Evolutionary conservation across 2,113 vertebrate species (phyloP).

Genomic region (Dendrocopos noguchii): DNA sequence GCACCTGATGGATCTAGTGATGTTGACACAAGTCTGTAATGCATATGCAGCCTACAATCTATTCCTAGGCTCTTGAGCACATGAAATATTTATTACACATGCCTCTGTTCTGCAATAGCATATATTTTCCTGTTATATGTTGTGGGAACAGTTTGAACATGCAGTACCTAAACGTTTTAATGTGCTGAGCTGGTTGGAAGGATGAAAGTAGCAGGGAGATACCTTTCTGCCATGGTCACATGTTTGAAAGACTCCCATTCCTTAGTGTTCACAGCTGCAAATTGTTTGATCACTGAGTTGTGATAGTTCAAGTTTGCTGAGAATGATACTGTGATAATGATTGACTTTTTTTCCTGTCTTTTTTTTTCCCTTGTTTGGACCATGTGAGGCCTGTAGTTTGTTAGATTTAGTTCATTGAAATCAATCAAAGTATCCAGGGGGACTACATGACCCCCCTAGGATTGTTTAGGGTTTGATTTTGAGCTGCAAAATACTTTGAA

Average conservation of each 20-base stretch:
- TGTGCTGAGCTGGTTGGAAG: not conserved
- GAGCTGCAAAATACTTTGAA: not conserved
- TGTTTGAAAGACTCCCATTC: conserved; percentile 26
- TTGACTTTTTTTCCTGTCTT: not conserved
- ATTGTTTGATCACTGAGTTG: not conserved
- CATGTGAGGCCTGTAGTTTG: not conserved
- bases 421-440: not conserved
- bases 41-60: not conserved
- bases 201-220: not conserved
- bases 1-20: conserved; percentile 9
- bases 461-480: not conserved
- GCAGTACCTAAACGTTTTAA: not conserved
- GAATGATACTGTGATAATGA: not conserved
- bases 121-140: not conserved
- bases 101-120: not conserved
- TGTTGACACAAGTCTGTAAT: not conserved
- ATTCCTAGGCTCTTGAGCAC: not conserved
- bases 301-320: not conserved
- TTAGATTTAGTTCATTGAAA: not conserved
- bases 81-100: not conserved
- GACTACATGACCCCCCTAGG: not conserved
- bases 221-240: not conserved
- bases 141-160: conserved; percentile 31
- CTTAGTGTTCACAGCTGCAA: conserved; percentile 33
- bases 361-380: not conserved